These are phyloP conservation scores for Andricus grossulariae DNA, from an alignment of 1,140 invertebrate species.

Conservation along the genomic window DNA sequence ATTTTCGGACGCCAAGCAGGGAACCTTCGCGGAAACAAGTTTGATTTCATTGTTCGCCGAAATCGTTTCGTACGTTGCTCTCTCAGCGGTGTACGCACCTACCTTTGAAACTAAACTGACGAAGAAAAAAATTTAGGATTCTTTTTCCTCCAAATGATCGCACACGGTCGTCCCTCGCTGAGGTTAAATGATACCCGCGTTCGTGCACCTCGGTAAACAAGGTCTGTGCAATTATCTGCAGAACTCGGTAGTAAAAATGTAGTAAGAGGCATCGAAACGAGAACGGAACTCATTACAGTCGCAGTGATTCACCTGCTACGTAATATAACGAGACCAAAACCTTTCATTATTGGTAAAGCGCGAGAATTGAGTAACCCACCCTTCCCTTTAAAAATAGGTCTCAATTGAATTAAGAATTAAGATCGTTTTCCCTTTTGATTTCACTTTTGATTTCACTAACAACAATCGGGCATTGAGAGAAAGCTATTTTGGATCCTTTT, in stretches of 20 bases:
- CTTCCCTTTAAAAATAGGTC: background rate
- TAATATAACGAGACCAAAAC: background rate
- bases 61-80: constrained; percentile 17
- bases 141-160: constrained; percentile 15
- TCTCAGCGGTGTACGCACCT: background rate
- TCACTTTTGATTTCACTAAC: too few species aligned
- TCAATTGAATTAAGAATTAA: too few species aligned
- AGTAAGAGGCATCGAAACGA: constrained; percentile 11
- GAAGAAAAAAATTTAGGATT: constrained; percentile 17
- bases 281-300: constrained; percentile 14
- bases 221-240: constrained; percentile 29
- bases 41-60: constrained; percentile 25
- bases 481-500: too few species aligned
- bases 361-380: background rate
- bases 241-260: constrained; percentile 34
- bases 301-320: constrained; percentile 23
- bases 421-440: background rate
- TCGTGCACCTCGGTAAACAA: constrained; percentile 35
- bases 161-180: constrained; percentile 3
- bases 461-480: too few species aligned
- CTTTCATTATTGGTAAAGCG: background rate
- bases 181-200: constrained; percentile 33
- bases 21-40: constrained; percentile 16
- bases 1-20: constrained; percentile 22
- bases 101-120: constrained; percentile 9